Evolutionary conservation across 2,797 vertebrate genomes (phyloP).

Genomic region (Sebastes cheni): DNA sequence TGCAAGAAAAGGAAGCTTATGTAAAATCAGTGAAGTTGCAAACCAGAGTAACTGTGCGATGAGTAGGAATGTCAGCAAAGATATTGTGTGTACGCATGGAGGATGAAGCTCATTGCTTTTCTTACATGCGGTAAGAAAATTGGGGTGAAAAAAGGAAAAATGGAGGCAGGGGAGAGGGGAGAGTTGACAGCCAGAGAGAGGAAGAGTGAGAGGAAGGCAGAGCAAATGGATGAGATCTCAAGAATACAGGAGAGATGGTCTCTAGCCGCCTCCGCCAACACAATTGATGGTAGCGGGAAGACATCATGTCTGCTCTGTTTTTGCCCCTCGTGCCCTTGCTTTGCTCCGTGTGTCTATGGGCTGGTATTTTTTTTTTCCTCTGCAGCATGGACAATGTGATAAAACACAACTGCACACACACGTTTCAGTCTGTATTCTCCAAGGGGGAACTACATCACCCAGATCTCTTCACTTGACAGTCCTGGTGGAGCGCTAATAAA

Average conservation of each 20-base stretch:
- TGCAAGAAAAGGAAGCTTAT: constrained; percentile 25
- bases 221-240: constrained; percentile 51
- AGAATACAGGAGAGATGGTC: constrained; percentile 39
- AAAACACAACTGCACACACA: constrained; percentile 34
- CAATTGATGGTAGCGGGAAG: constrained; percentile 40
- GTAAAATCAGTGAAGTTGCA: constrained; percentile 61
- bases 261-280: constrained; percentile 6
- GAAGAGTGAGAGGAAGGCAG: constrained; percentile 11
- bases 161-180: neutral
- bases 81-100: constrained; percentile 25
- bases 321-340: constrained; percentile 27
- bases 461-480: constrained; percentile 49
- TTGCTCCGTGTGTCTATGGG: constrained; percentile 4
- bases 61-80: constrained; percentile 79
- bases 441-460: constrained; percentile 44
- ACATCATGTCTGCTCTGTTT: constrained; percentile 38
- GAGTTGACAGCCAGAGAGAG: constrained; percentile 2
- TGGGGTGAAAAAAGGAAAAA: constrained; percentile 30
- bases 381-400: constrained; percentile 48
- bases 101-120: constrained; percentile 24
- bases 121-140: constrained; percentile 27
- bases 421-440: constrained; percentile 16
- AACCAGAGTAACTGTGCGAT: constrained; percentile 61
- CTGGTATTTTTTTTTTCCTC: constrained; percentile 1
- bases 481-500: constrained; percentile 50